These are phyloP conservation scores for Trichechus manatus DNA, from an alignment of 2,113 vertebrate species.

Conservation along the genomic window DNA sequence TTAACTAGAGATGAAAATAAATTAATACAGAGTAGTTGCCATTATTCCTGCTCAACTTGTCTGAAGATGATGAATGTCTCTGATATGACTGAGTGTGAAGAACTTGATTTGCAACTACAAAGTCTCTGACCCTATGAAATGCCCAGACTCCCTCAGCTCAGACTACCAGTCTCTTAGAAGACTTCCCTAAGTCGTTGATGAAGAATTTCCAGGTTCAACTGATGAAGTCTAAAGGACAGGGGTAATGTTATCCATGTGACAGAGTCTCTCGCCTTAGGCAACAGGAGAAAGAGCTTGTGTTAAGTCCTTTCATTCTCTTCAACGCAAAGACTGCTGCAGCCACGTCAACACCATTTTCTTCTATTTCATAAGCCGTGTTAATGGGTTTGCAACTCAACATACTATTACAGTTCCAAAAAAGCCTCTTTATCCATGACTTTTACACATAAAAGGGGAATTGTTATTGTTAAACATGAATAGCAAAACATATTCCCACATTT, in stretches of 20 bases:
- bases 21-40: neutral
- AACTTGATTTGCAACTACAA: neutral
- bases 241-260: neutral
- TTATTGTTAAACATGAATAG: neutral
- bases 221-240: neutral
- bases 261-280: neutral
- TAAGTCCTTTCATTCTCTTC: neutral
- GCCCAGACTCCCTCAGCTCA: neutral
- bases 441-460: neutral
- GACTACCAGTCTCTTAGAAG: neutral
- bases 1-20: neutral
- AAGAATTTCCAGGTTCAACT: neutral
- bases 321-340: neutral
- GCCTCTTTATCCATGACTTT: neutral
- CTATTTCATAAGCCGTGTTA: neutral
- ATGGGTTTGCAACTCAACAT: neutral
- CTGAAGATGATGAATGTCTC: neutral
- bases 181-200: neutral
- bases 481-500: neutral
- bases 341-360: neutral
- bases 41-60: neutral
- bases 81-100: neutral
- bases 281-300: neutral
- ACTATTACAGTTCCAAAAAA: neutral
- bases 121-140: neutral